Percentiles rank a stretch among this genome's conserved stretches.
Evolutionary conservation across 2,113 vertebrate species (phyloP).

Genomic region (Osmerus mordax): DNA sequence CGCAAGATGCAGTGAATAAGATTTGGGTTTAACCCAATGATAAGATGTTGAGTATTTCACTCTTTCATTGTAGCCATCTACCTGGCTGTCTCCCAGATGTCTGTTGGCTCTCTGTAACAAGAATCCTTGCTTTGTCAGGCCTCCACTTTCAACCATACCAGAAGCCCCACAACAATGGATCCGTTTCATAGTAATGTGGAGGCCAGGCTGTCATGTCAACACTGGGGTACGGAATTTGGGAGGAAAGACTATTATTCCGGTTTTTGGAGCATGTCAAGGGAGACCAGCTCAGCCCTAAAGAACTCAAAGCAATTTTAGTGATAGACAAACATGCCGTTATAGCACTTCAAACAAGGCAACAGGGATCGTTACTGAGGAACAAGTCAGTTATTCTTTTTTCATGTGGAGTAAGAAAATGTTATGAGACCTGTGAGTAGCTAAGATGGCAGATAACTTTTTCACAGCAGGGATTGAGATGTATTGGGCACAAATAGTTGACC

Average conservation of each 20-base stretch:
- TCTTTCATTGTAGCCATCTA: constrained; percentile 30
- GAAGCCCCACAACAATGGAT: constrained; percentile 52
- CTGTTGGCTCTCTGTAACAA: constrained; percentile 51
- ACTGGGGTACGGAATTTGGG: constrained; percentile 37
- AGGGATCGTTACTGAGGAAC: not conserved
- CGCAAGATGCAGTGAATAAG: not conserved
- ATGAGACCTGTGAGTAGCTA: not conserved
- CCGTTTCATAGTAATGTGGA: constrained; percentile 48
- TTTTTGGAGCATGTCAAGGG: constrained; percentile 40
- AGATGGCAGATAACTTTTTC: not conserved
- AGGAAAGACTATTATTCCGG: constrained; percentile 14
- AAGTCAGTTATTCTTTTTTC: constrained; percentile 7
- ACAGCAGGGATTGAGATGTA: not conserved
- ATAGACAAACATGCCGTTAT: constrained; percentile 39
- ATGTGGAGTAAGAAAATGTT: not conserved
- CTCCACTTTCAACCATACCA: constrained; percentile 34
- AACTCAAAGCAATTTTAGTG: constrained; percentile 48
- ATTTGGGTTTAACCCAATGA: constrained; percentile 4
- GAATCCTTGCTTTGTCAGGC: constrained; percentile 48
- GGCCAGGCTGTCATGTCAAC: constrained; percentile 31
- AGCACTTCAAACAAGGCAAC: constrained; percentile 8
- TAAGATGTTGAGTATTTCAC: constrained; percentile 33
- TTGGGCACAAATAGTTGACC: not conserved
- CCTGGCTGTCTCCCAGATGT: constrained; percentile 42
- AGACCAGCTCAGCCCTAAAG: constrained; percentile 31